Evolutionary conservation across 2,888 invertebrate species (phyloP).

Genomic region (Cantharis nigra): DNA sequence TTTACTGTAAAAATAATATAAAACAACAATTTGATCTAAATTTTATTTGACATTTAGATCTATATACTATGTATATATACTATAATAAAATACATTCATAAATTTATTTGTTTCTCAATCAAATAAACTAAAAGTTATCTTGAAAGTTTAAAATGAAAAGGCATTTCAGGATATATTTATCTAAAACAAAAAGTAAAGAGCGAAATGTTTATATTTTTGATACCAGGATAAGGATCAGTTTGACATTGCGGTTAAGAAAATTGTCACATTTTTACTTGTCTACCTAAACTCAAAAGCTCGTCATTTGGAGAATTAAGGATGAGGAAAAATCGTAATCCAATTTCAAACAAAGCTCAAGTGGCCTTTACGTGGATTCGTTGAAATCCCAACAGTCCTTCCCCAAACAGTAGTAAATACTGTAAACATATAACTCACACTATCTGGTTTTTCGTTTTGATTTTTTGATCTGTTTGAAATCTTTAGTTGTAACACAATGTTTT

Average conservation of each 20-base stretch:
- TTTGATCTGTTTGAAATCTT: not conserved
- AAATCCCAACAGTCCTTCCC: constrained; percentile 52
- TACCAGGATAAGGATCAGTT: not conserved
- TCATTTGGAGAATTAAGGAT: constrained; percentile 29
- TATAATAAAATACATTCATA: no score
- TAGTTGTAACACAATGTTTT: not conserved
- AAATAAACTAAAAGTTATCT: not conserved
- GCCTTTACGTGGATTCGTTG: constrained; percentile 52
- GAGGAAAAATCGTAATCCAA: constrained; percentile 47
- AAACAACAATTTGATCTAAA: no score
- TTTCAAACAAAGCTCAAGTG: constrained; percentile 54
- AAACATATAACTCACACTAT: constrained; percentile 51
- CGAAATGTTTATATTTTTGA: not conserved
- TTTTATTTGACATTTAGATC: no score
- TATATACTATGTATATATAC: no score
- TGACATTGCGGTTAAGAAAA: constrained; percentile 1
- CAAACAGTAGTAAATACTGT: constrained; percentile 44
- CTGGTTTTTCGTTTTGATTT: constrained; percentile 35
- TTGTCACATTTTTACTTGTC: constrained; percentile 15
- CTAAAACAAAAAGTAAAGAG: not conserved
- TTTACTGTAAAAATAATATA: no score
- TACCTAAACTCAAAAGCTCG: constrained; percentile 19
- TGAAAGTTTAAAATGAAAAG: not conserved
- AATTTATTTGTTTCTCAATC: no score
- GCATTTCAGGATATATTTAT: not conserved